Evolutionary conservation across 1,140 invertebrate genomes (phyloP).

Genomic region (Pentalonia nigronervosa): DNA sequence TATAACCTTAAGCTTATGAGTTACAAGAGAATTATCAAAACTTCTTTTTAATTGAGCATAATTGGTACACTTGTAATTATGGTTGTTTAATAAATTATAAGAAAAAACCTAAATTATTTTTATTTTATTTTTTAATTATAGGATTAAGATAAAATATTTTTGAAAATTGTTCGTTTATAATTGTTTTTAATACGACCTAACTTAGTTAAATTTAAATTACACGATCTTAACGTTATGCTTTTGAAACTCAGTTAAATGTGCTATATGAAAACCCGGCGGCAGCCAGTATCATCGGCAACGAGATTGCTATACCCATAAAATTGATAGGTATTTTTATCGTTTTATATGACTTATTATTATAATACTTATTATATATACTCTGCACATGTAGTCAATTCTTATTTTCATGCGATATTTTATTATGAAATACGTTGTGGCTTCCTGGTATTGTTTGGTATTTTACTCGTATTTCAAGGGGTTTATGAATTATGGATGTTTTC

Average conservation of each 20-base stretch:
- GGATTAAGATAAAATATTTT: background rate
- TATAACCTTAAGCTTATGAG: no score
- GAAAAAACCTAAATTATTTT: no score
- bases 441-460: background rate
- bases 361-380: background rate
- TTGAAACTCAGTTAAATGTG: no score
- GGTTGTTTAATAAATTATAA: background rate
- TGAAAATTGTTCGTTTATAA: background rate
- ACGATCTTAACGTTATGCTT: background rate
- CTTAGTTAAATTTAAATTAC: background rate
- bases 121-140: background rate
- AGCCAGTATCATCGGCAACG: no score
- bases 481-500: constrained; percentile 12
- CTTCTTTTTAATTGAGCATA: no score
- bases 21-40: background rate
- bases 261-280: no score
- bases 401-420: background rate
- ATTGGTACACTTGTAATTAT: no score
- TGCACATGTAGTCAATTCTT: background rate
- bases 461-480: background rate
- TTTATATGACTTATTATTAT: background rate
- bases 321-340: background rate
- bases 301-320: background rate
- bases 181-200: background rate
- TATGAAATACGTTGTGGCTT: background rate